Evolutionary conservation across 2,797 vertebrate species (phyloP).

Genomic region (Crypturellus tataupa): DNA sequence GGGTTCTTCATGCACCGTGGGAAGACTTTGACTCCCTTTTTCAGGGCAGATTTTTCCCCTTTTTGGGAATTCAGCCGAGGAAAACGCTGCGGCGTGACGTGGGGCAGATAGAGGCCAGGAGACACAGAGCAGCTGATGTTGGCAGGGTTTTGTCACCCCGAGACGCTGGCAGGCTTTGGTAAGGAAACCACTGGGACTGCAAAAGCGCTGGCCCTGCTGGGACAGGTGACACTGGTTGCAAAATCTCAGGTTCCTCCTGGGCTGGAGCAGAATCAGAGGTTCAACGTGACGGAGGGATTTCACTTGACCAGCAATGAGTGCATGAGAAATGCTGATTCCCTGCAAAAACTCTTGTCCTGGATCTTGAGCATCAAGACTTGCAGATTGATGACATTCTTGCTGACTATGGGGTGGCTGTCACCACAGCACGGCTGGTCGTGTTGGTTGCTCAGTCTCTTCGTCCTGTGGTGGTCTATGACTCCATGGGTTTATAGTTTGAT

Average conservation of each 20-base stretch:
- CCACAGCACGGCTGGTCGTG: neutral
- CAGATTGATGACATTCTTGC: rapidly evolving
- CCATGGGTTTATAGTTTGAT: rapidly evolving
- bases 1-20: rapidly evolving
- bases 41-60: neutral
- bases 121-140: neutral
- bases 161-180: constrained; percentile 5
- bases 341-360: neutral
- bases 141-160: neutral
- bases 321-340: neutral
- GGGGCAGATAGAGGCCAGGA: constrained; percentile 12
- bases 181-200: neutral
- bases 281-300: neutral
- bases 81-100: neutral
- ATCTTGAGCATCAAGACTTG: neutral
- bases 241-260: neutral
- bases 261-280: neutral
- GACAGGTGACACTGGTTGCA: neutral
- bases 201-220: rapidly evolving
- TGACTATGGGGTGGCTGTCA: neutral
- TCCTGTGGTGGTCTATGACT: neutral
- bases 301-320: neutral
- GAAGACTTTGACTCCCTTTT: neutral
- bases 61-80: neutral
- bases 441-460: neutral